Base-by-base conservation (phyloP, 2,888 invertebrate genomes). In the Villa cingulata region DNA sequence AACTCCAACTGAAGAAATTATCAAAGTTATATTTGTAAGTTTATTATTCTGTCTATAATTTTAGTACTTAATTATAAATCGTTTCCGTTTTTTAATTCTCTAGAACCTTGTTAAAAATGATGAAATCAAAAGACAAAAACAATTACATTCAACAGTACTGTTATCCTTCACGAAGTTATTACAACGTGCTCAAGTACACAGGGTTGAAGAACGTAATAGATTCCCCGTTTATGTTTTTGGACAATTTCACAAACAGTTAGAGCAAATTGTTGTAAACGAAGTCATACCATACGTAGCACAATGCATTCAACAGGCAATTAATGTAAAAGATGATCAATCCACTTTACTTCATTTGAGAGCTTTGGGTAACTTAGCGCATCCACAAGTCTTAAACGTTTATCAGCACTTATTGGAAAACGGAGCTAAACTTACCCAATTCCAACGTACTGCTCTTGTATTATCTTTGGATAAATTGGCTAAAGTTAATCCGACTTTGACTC, bases 191-290 rank as follows among this genome's bases (percentile, higher is more conserved):
- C 77, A 78, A 55, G 76, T 80, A 1, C 71, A 78, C 64, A 73
- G 74, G 49, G 62, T 67, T 15, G 72, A 72, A 15, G 74, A 76
- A 1, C 74, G 77, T 61, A 73, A 73, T 46, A 73, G 72, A 58
- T 83, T 76, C 58, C 81, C 83, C 1, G 73, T 78, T 5, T 76
- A 83, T 56, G 73, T 72, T 63, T 83, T 77, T 53, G 82, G 81
- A 29, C 73, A 72, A 51, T 72, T 81, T 47, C 63, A 72, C 14
- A 66, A 69, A 29, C 74, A 73, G 52, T 65, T 75, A 41, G 72
- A 75, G 55, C 66, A 70, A 41, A 74, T 77, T 49, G 71, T 80
- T 1, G 40, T 34, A n/a, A 65, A 75, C 2, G 71, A 76, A 53
- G 74, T 81, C 51, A 72, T 83, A 32, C 80, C 81, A 3, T 73